Base-by-base conservation (phyloP, 2,888 invertebrate genomes). In the Neocrepidodera transversa region DNA sequence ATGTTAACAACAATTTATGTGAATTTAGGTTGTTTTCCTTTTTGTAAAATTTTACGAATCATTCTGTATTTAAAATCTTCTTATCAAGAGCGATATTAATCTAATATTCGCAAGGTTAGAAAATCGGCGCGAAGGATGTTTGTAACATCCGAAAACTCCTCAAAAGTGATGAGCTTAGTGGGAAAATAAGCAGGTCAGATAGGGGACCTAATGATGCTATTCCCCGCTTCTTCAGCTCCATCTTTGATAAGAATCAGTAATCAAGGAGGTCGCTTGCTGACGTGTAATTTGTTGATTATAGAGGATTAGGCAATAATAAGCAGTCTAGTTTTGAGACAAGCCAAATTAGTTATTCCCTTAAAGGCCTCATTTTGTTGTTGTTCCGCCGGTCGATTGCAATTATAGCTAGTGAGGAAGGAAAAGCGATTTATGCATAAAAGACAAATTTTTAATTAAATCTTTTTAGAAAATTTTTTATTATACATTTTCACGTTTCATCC, bases 161-260 rank as follows among this genome's bases (percentile, higher is more conserved):
- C 11, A 30, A 51, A 51, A 51, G 40, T 51, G 51, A 51, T 51
- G 40, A 51, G 51, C 40, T 51, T 51, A 51, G 51, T 51, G 51
- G 51, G 51, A 51, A 50, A 42, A 51, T 51, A 51, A 51, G 51
- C 26, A 51, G 51, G 51, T 42, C 42, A 42, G 51, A 51, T 51
- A 51, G 56, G 36, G 28, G 32, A 43, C 32, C 50, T 57, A 57
- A 50, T 36, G 49, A 57, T 43, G 48, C 30, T 18, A 56, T 35
- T 40, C 50, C 20, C 18, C 20, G 20, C 42, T 51, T 49, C 45
- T 51, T 50, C n/a, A 6, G 42, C 50, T 35, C 23, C 48, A 47
- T 48, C 48, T 48, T 38, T 20, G 57, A 57, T 57, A 50, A 57
- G 50, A 50, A 50, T 57, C 57, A 50, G 57, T 50, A 57, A 57